Base-by-base conservation (phyloP, 2,888 invertebrate genomes). In the Ditula angustiorana region DNA sequence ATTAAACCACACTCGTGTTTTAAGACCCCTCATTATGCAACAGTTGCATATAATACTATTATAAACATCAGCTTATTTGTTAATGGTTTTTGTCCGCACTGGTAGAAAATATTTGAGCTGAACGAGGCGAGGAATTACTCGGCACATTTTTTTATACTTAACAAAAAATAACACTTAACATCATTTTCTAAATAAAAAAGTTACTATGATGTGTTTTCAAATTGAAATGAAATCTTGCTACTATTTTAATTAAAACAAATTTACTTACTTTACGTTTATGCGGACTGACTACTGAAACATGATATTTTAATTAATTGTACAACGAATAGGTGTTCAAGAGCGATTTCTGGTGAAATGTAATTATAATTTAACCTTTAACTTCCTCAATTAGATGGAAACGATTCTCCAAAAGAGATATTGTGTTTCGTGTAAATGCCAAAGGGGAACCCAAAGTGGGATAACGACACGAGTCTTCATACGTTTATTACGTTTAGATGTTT, bases 271-370 rank as follows among this genome's bases (percentile, higher is more conserved):
- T 26, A 19, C 49, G 16, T 26, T 4, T 2, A 28, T 13, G 13
- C 28, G 2, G 19, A 52, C 33, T 52, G 30, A 21, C 2, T 23
- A 35, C 4, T 35, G 53, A 10, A 53, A 53, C 53, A 35, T 53
- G 33, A 53, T 53, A 24, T 21, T 35, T 53, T 35, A 53, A 53
- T 53, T 35, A 35, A 35, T 53, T 53, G 21, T n/a, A 35, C 21
- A 30, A 33, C 23, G 53, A 10, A 41, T 16, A 46, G 46, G 21
- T 23, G n/a, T 23, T 53, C 35, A 26, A n/a, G 13, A 8, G 8
- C 13, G n/a, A 4, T 53, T 23, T 35, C 52, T n/a, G 52, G 11
- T 21, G 13, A 53, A 35, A 33, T 21, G 13, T 53, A 35, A 53
- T 53, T 53, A 52, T 33, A 11, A 23, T 53, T 53, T 35, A 41